Evolutionary conservation across 1,140 invertebrate genomes (phyloP).

Genomic region (Tigriopus japonicus): DNA sequence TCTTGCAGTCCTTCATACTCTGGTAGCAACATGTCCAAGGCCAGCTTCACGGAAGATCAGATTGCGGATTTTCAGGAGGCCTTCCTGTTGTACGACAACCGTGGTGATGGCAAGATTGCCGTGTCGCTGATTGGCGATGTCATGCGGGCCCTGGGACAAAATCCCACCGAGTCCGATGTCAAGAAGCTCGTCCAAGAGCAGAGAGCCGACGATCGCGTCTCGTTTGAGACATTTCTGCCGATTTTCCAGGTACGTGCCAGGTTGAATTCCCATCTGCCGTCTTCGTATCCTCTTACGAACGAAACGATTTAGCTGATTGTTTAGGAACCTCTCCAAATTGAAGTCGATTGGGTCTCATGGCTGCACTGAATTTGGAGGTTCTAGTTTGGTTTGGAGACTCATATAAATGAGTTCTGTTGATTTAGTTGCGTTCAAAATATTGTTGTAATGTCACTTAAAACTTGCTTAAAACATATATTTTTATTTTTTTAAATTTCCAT

Average conservation of each 20-base stretch:
- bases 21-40: neutral
- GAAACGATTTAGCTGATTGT: too few species aligned
- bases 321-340: neutral
- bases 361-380: too few species aligned
- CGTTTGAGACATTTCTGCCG: slow-evolving; percentile 95
- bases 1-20: too few species aligned
- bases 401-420: too few species aligned
- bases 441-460: too few species aligned
- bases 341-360: neutral
- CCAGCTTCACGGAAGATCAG: slow-evolving; percentile 10
- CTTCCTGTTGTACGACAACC: slow-evolving; percentile 87
- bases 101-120: slow-evolving; percentile 95
- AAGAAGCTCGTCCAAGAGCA: slow-evolving; percentile 87
- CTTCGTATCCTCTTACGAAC: neutral
- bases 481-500: too few species aligned
- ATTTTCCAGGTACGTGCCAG: slow-evolving; percentile 60
- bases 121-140: slow-evolving; percentile 92
- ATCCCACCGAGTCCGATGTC: slow-evolving; percentile 93
- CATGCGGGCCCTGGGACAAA: slow-evolving; percentile 81
- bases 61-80: slow-evolving; percentile 44
- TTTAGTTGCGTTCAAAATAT: too few species aligned
- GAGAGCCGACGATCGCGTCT: slow-evolving; percentile 83
- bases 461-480: too few species aligned
- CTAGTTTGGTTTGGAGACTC: too few species aligned
- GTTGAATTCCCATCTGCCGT: too few species aligned